These are phyloP conservation scores for Propithecus coquereli DNA, from an alignment of 2,113 vertebrate genomes.

Conservation along the genomic window DNA sequence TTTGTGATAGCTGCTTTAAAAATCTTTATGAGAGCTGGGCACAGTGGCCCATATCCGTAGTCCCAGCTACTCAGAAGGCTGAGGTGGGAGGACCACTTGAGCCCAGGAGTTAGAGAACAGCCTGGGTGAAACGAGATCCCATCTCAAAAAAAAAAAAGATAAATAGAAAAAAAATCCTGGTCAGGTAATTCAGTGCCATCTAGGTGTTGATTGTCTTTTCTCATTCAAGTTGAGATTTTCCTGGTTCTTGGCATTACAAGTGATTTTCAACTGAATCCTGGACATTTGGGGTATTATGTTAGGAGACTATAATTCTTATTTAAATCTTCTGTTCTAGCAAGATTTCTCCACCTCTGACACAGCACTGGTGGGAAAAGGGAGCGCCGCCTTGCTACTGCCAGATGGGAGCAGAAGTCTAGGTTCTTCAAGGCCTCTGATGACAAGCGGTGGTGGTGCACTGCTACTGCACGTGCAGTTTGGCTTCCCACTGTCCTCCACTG, in stretches of 20 bases:
- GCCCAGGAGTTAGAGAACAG: no score
- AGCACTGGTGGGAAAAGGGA: not conserved
- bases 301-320: not conserved
- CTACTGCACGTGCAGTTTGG: not conserved
- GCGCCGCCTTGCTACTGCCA: not conserved
- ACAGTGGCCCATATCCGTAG: no score
- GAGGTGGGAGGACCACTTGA: no score
- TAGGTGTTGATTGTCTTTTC: not conserved
- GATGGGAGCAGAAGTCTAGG: not conserved
- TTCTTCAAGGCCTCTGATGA: not conserved
- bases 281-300: not conserved
- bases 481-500: not conserved
- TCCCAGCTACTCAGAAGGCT: no score
- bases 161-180: not conserved
- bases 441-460: not conserved
- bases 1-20: not conserved
- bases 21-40: no score
- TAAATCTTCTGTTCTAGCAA: not conserved
- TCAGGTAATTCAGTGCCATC: not conserved
- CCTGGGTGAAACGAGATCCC: no score
- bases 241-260: not conserved
- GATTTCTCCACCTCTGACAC: not conserved
- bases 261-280: not conserved
- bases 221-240: not conserved
- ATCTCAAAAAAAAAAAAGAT: no score